phyloP scores from a whole-genome alignment of 2,888 invertebrate genomes.

The Eupithecia insigniata region DNA sequence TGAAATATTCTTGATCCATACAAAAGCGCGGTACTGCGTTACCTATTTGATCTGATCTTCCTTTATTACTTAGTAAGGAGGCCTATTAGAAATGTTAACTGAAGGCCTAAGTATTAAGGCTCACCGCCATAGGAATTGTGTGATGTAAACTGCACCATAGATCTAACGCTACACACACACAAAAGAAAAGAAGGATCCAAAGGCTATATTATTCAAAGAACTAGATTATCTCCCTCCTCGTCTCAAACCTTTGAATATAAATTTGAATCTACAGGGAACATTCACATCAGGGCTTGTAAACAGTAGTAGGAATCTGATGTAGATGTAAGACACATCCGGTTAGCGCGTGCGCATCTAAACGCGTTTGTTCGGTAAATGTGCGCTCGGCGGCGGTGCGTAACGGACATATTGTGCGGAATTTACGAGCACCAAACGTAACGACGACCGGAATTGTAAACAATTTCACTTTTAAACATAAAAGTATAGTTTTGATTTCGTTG shows the following conservation, averaged over 20 bases:
- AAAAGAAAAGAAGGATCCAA: not conserved
- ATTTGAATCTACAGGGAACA: slow-evolving; percentile 6
- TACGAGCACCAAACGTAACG: slow-evolving; percentile 20
- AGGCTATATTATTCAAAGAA: not conserved
- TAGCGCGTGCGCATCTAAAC: slow-evolving; percentile 28
- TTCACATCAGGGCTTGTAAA: not conserved
- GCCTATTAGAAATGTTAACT: not conserved
- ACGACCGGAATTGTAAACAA: slow-evolving; percentile 18
- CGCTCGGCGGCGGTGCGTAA: slow-evolving; percentile 28
- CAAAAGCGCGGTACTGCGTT: slow-evolving; percentile 30
- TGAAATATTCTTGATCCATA: slow-evolving; percentile 35
- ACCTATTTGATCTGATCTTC: too few species aligned
- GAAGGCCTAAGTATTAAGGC: not conserved
- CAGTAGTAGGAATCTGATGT: slow-evolving; percentile 10
- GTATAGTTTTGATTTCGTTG: not conserved
- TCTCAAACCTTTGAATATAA: not conserved
- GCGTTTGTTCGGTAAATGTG: slow-evolving; percentile 41
- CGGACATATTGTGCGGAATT: slow-evolving; percentile 26
- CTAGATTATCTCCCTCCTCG: not conserved
- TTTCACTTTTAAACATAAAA: not conserved
- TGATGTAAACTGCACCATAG: not conserved
- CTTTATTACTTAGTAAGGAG: slow-evolving; percentile 20
- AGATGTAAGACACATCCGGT: slow-evolving; percentile 46
- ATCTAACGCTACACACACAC: not conserved
- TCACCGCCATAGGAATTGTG: not conserved